A percentile compares a stretch with the other conserved stretches of the same genome.
Conservation (phyloP, 2,888 invertebrate species). For the Antheraea assamensis region DNA sequence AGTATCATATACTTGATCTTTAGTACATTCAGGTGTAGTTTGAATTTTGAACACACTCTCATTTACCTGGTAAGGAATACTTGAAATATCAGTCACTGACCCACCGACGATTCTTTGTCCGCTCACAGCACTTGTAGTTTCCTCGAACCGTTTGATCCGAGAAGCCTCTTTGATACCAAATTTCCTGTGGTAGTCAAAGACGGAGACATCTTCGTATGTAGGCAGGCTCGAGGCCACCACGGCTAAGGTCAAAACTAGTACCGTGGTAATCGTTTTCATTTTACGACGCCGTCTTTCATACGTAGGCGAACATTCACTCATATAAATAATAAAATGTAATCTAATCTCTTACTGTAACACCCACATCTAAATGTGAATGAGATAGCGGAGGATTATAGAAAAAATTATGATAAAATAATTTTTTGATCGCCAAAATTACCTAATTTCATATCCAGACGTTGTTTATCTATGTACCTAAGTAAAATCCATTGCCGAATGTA, state of each 20-base stretch:
- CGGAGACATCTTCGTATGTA: not conserved
- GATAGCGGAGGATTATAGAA: conserved; percentile 8
- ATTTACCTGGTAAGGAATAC: conserved; percentile 47
- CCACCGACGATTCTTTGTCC: conserved; percentile 44
- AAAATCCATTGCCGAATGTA: too few species aligned
- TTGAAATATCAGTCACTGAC: conserved; percentile 35
- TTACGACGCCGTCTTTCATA: not conserved
- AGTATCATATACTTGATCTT: not conserved
- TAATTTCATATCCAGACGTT: not conserved
- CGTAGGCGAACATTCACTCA: not conserved
- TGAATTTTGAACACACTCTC: not conserved
- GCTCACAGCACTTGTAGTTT: conserved; percentile 1
- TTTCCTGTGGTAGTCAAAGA: conserved; percentile 18
- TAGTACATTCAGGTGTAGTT: not conserved
- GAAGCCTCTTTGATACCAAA: conserved; percentile 15
- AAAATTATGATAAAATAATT: conserved; percentile 6
- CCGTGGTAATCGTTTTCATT: conserved; percentile 2
- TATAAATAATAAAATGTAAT: conserved; percentile 11
- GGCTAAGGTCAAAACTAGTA: conserved; percentile 11
- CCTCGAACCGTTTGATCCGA: conserved; percentile 5
- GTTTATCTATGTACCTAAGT: too few species aligned
- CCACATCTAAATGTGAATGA: not conserved
- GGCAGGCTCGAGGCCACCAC: conserved; percentile 17
- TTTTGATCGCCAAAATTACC: not conserved
- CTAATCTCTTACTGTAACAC: conserved; percentile 3